These are phyloP conservation scores for Molossus molossus DNA, from an alignment of 2,797 vertebrate genomes.

Conservation along the genomic window DNA sequence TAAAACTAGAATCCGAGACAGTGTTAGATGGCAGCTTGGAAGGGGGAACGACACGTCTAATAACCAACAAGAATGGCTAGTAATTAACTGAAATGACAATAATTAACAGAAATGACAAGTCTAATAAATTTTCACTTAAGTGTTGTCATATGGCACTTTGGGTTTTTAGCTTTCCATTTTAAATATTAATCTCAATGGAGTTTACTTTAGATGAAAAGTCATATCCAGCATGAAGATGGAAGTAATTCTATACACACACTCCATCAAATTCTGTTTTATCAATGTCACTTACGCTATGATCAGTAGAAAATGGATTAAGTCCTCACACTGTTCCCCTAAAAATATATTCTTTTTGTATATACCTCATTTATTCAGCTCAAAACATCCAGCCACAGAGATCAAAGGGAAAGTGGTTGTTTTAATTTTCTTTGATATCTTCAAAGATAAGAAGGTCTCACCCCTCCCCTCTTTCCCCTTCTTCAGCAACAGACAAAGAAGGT, in stretches of 20 bases:
- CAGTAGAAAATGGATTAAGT: constrained; percentile 68
- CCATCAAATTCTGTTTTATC: constrained; percentile 77
- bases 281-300: constrained; percentile 67
- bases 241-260: constrained; percentile 63
- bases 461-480: constrained; percentile 50
- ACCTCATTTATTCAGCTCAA: constrained; percentile 73
- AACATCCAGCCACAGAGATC: constrained; percentile 71
- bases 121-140: constrained; percentile 84
- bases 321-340: constrained; percentile 59
- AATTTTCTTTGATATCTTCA: constrained; percentile 84
- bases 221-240: constrained; percentile 60
- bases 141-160: constrained; percentile 80
- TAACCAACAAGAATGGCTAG: constrained; percentile 76
- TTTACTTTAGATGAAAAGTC: constrained; percentile 73
- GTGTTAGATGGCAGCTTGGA: constrained; percentile 65
- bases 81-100: constrained; percentile 85
- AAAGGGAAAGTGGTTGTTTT: constrained; percentile 75
- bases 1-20: constrained; percentile 3
- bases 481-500: constrained; percentile 84
- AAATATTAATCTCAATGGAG: constrained; percentile 79
- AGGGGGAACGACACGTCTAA: constrained; percentile 74
- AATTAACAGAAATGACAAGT: constrained; percentile 85
- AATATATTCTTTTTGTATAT: constrained; percentile 56
- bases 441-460: constrained; percentile 75
- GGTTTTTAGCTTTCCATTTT: constrained; percentile 80